Evolutionary conservation across 2,797 vertebrate genomes (phyloP), one percentile per base, ranked within the genome.

Genomic region (Takifugu ocellatus): DNA sequence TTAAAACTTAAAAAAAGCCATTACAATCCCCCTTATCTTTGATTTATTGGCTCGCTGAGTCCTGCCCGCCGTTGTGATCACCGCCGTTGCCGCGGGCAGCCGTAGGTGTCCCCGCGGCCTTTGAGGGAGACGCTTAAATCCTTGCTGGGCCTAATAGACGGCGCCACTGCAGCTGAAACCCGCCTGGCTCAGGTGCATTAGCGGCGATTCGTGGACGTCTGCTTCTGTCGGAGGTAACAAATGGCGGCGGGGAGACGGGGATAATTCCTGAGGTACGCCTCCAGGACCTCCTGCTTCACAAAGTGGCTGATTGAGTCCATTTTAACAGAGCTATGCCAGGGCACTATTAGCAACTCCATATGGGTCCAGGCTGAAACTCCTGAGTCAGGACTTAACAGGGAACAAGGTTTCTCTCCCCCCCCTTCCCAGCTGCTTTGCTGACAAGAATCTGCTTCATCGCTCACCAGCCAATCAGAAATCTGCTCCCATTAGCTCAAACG

Each of bases 221-320:
- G 33, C 51, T 60, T 55, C 78, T 87, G 78, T 79, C 81, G 68
- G 56, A 25, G 59, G 67, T 72, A 82, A 85, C 50, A 75, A 78
- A 85, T 71, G 70, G 62, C 57, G 61, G 29, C 14, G 54, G 65
- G 55, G 55, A 70, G 57, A 24, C 60, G 51, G 42, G 59, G 66
- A 47, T 81, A 77, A 81, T 78, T 70, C 69, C 61, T 58, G 46
- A 54, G 51, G 63, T 61, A 44, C 59, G 59, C 78, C 74, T 70
- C 56, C 33, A 0, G 47, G 68, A 70, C 62, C 63, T 61, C 72
- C 61, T 63, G 42, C 25, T 27, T 45, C 49, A 49, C 60, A 70
- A 53, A 76, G 52, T 63, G 54, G 47, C 46, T 46, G 50, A 69
- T 56, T 59, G 33, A 46, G 53, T 36, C 48, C n/a, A 53, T 71